A percentile compares a stretch with the other conserved stretches of the same genome.
Evolutionary conservation across 1,140 invertebrate genomes (phyloP).

Genomic region (Protaetia brevitarsis): DNA sequence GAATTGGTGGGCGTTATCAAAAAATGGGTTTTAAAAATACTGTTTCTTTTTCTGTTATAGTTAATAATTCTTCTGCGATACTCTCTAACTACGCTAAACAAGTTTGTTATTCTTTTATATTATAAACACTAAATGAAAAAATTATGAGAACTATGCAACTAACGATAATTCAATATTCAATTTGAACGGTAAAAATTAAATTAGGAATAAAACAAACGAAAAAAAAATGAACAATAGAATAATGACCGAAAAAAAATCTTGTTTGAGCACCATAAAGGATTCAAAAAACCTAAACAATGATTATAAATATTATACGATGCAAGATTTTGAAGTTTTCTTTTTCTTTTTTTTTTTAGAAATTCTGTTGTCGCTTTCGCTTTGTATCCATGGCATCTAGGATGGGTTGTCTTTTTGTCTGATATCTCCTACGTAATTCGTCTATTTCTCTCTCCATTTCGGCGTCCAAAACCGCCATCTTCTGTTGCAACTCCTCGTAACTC

Average conservation of each 20-base stretch:
- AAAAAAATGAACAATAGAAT: no score
- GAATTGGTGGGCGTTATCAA: not conserved
- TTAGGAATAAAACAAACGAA: conserved; percentile 5
- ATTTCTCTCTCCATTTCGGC: conserved; percentile 98
- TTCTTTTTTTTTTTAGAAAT: no score
- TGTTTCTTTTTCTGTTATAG: not conserved
- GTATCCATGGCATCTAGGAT: conserved; percentile 98
- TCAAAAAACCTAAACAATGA: conserved; percentile 9
- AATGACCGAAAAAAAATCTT: not conserved
- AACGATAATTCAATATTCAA: not conserved
- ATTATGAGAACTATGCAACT: not conserved
- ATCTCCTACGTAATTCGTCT: conserved; percentile 89
- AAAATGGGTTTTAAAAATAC: not conserved
- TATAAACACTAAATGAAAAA: not conserved
- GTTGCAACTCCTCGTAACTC: conserved; percentile 86
- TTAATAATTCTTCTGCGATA: not conserved
- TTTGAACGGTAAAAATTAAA: not conserved
- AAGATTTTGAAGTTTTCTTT: no score
- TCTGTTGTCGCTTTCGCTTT: conserved; percentile 94
- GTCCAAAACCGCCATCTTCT: conserved; percentile 88
- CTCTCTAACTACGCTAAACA: conserved; percentile 4
- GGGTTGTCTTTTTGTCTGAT: conserved; percentile 96
- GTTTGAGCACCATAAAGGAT: conserved; percentile 12
- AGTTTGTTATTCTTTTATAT: not conserved
- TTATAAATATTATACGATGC: conserved; percentile 22